A percentile compares a stretch with the other conserved stretches of the same genome.
These are phyloP conservation scores for Corbicula japonica DNA, from an alignment of 2,888 invertebrate species.

Conservation along the genomic window DNA sequence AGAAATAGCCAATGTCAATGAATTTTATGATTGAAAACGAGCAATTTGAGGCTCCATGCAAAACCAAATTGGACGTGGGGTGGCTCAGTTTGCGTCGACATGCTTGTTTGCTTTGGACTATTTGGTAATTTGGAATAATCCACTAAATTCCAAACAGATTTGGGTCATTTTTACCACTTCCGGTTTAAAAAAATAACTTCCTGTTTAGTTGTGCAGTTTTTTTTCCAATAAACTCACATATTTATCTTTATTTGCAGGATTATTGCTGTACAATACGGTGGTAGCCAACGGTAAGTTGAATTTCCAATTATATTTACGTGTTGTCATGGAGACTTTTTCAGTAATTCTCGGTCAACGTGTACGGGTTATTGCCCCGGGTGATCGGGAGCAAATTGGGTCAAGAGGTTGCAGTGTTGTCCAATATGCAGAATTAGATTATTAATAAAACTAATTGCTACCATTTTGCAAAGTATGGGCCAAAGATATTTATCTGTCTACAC, in stretches of 20 bases:
- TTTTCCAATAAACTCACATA: slow-evolving; percentile 30
- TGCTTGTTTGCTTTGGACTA: slow-evolving; percentile 81
- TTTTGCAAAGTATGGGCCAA: no score
- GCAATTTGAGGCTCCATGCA: slow-evolving; percentile 75
- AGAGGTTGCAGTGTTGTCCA: no score
- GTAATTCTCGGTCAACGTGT: no score
- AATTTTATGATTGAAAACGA: slow-evolving; percentile 60
- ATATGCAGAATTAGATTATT: no score
- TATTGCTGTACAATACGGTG: slow-evolving; percentile 79
- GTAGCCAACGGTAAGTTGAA: slow-evolving; percentile 78
- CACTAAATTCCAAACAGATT: slow-evolving; percentile 20
- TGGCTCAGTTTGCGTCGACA: slow-evolving; percentile 74
- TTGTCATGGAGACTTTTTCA: slow-evolving; percentile 41
- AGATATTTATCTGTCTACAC: no score
- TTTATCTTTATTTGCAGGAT: slow-evolving; percentile 73
- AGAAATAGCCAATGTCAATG: slow-evolving; percentile 66
- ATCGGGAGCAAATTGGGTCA: no score
- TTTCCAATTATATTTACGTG: slow-evolving; percentile 31
- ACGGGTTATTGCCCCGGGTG: no score
- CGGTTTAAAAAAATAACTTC: slow-evolving; percentile 71
- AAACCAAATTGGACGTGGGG: slow-evolving; percentile 69
- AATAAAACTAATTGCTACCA: no score
- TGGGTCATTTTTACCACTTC: slow-evolving; percentile 60
- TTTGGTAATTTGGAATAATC: slow-evolving; percentile 74
- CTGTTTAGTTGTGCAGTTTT: slow-evolving; percentile 61